These are phyloP conservation scores for Polia nebulosa DNA, from an alignment of 2,888 invertebrate species.

Conservation along the genomic window DNA sequence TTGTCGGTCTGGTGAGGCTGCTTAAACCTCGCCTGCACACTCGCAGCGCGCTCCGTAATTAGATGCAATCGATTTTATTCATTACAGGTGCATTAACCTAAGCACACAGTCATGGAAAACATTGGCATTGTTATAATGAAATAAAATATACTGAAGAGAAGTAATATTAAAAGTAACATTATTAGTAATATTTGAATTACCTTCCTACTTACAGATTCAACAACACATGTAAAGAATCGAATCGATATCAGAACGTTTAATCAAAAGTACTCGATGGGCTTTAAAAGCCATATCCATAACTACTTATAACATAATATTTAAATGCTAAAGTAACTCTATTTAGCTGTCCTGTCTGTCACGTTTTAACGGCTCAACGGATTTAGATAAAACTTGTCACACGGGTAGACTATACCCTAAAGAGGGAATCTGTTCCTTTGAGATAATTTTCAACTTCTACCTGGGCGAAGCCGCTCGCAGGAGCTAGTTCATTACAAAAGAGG, in stretches of 20 bases:
- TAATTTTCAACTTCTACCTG: too few species aligned
- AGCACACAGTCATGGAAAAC: conserved; percentile 6
- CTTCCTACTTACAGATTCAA: neutral
- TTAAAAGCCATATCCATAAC: too few species aligned
- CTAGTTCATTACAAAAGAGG: neutral
- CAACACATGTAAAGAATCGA: neutral
- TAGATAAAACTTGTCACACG: too few species aligned
- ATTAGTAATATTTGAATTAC: neutral
- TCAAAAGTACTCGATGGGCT: neutral
- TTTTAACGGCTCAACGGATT: too few species aligned
- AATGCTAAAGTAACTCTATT: too few species aligned
- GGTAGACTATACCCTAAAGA: too few species aligned
- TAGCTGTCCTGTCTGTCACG: too few species aligned
- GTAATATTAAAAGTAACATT: neutral
- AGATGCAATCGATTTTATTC: conserved; percentile 50
- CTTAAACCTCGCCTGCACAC: conserved; percentile 45
- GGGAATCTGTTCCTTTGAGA: too few species aligned
- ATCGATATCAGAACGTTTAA: conserved; percentile 7
- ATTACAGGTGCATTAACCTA: conserved; percentile 32
- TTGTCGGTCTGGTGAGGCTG: conserved; percentile 59
- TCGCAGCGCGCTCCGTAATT: conserved; percentile 36
- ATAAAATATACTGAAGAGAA: neutral
- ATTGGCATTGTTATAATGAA: neutral
- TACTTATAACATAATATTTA: too few species aligned
- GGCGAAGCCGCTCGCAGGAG: too few species aligned